Conservation (phyloP, 2,888 invertebrate species). For the Cremastinae sp. region DNA sequence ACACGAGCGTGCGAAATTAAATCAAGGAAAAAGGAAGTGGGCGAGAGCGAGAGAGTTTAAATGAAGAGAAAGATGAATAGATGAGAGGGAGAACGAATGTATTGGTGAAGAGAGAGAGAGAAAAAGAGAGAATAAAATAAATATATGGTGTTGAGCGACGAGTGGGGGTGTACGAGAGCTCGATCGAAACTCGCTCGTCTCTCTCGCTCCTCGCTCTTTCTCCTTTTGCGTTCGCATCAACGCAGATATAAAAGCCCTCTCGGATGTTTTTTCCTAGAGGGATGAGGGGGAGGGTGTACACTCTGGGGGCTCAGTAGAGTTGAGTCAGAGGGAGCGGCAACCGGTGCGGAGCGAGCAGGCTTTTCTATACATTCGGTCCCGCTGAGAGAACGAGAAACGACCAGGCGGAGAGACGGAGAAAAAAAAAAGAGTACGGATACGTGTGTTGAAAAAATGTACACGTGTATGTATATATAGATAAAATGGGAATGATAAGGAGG, state of each 20-base stretch:
- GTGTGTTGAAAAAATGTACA: slow-evolving; percentile 16
- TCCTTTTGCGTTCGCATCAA: slow-evolving; percentile 69
- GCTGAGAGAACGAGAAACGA: slow-evolving; percentile 21
- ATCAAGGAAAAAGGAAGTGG: slow-evolving; percentile 63
- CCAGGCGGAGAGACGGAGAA: slow-evolving; percentile 16
- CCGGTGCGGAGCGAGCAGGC: slow-evolving; percentile 37
- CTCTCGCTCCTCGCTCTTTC: slow-evolving; percentile 16
- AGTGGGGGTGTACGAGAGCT: slow-evolving; percentile 62
- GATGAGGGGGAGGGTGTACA: slow-evolving; percentile 64
- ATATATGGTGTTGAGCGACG: slow-evolving; percentile 44
- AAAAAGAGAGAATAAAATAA: slow-evolving; percentile 37
- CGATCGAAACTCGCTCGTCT: slow-evolving; percentile 72
- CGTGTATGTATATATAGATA: slow-evolving; percentile 11
- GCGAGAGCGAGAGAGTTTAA: slow-evolving; percentile 42
- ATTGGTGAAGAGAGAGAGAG: slow-evolving; percentile 32
- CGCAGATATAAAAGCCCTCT: slow-evolving; percentile 73
- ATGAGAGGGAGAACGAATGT: slow-evolving; percentile 15
- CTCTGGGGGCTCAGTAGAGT: slow-evolving; percentile 61
- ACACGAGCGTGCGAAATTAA: slow-evolving; percentile 69
- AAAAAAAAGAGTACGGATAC: slow-evolving; percentile 39
- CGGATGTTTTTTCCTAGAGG: slow-evolving; percentile 70
- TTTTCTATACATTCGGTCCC: slow-evolving; percentile 15
- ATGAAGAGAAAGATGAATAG: slow-evolving; percentile 35
- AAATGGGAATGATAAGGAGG: slow-evolving; percentile 3
- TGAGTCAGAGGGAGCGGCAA: slow-evolving; percentile 63